Conservation (phyloP, 2,113 vertebrate species). For the Rhinolophus sinicus region DNA sequence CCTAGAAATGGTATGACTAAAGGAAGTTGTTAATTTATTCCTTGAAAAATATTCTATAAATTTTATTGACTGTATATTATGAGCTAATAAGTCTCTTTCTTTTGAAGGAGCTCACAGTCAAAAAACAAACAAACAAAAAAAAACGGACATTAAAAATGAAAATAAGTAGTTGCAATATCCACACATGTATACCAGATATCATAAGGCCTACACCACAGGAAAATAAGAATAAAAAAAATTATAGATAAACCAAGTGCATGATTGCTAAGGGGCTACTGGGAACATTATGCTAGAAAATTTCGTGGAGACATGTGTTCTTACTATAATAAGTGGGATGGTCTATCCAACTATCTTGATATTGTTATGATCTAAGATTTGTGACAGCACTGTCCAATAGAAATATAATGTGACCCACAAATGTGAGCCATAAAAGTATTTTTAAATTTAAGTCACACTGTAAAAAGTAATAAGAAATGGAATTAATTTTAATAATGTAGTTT, state of each 20-base stretch:
- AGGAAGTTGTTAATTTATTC: neutral
- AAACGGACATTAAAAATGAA: neutral
- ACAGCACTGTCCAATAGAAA: neutral
- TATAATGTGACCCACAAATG: neutral
- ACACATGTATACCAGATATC: neutral
- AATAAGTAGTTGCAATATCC: neutral
- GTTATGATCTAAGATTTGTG: neutral
- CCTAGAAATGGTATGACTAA: neutral
- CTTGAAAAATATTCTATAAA: neutral
- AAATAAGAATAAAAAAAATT: neutral
- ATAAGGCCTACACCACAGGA: neutral
- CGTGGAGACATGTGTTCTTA: neutral
- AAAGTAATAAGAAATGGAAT: neutral
- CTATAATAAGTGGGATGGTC: neutral
- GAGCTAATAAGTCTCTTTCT: neutral
- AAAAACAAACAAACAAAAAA: neutral
- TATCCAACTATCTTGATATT: neutral
- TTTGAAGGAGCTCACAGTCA: neutral
- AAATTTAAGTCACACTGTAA: neutral
- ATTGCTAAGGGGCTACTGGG: neutral
- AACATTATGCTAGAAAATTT: neutral
- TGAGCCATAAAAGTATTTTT: neutral
- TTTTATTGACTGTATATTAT: neutral
- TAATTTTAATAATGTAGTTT: slow-evolving; percentile 16
- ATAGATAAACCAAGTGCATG: neutral